phyloP scores from a whole-genome alignment of 2,797 vertebrate species.

The Poecilia velifera region DNA sequence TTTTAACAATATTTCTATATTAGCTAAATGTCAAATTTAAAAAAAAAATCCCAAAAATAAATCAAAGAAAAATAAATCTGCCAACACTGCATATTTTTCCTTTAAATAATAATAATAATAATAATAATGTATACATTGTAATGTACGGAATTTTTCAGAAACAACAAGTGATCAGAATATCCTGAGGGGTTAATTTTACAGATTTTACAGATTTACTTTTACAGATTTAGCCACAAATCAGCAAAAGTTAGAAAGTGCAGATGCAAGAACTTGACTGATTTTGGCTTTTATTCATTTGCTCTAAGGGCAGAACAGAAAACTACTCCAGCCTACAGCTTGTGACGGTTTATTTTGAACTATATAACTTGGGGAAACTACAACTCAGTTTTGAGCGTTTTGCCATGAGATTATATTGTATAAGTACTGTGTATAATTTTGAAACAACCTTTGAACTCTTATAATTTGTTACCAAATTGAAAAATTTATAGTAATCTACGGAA shows the following conservation, averaged over 20 bases:
- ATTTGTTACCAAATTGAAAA: not conserved
- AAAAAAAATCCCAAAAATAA: not conserved
- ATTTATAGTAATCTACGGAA: not conserved
- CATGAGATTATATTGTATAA: not conserved
- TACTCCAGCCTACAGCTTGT: not conserved
- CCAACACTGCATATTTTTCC: not conserved
- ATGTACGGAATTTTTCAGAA: not conserved
- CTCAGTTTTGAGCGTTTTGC: not conserved
- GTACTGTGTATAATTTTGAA: not conserved
- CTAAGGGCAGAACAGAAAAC: not conserved
- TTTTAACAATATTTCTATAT: too few species aligned
- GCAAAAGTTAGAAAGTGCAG: not conserved
- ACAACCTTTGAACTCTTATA: not conserved
- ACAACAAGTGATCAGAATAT: too few species aligned
- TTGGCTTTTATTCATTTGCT: not conserved
- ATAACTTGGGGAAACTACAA: not conserved
- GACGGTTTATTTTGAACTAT: not conserved
- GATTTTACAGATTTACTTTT: not conserved
- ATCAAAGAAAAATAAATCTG: slow-evolving; percentile 1
- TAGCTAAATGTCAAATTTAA: not conserved
- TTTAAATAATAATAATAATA: not conserved
- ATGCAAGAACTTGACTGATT: not conserved
- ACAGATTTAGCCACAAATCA: not conserved
- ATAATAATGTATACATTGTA: not conserved
- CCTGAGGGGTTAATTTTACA: not conserved